Conservation (phyloP, 2,113 vertebrate genomes). For the Pteruthius melanotis region DNA sequence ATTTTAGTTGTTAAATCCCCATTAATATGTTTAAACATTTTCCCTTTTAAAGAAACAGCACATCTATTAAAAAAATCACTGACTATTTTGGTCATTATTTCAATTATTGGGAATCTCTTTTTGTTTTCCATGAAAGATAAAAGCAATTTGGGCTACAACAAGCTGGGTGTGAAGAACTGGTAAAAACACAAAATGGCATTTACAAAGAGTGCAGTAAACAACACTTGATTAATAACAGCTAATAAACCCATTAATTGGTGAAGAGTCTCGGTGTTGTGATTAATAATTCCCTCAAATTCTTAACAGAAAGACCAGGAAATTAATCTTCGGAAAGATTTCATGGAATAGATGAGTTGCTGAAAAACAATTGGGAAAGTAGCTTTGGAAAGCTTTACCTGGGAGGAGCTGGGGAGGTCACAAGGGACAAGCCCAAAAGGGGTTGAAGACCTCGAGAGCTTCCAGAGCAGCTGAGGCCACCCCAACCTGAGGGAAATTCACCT, state of each 20-base stretch:
- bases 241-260: not conserved
- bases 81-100: not conserved
- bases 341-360: not conserved
- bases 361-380: rapidly evolving
- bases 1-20: not conserved
- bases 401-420: not conserved
- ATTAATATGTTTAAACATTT: not conserved
- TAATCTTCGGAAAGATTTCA: not conserved
- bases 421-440: not conserved
- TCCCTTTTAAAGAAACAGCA: not conserved
- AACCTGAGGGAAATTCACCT: rapidly evolving
- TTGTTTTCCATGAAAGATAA: not conserved
- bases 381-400: not conserved
- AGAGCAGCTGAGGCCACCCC: not conserved
- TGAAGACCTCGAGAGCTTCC: not conserved
- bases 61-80: not conserved
- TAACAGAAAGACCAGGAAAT: not conserved
- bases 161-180: not conserved
- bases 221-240: not conserved
- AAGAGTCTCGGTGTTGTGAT: not conserved
- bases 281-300: not conserved
- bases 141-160: not conserved
- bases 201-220: not conserved
- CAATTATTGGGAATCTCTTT: not conserved
- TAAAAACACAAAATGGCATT: not conserved